Conservation (phyloP, 2,797 vertebrate species). For the Urophycis tenuis region DNA sequence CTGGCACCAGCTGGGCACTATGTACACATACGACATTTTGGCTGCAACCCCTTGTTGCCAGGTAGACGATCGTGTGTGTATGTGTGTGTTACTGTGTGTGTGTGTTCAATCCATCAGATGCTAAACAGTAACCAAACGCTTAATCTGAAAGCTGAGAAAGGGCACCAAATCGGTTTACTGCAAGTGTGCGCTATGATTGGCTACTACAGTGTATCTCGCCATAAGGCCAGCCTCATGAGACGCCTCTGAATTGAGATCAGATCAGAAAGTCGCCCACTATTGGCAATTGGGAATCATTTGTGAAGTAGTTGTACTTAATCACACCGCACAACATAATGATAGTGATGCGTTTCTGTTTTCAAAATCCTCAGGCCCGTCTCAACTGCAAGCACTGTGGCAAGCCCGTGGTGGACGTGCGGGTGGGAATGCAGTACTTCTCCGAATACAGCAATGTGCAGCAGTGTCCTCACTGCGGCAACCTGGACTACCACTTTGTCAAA, state of each 20-base stretch:
- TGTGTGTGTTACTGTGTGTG: background rate
- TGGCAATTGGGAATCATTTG: background rate
- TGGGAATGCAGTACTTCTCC: conserved; percentile 99
- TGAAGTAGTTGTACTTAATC: background rate
- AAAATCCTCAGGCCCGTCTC: conserved; percentile 83
- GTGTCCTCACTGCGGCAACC: conserved; percentile 98
- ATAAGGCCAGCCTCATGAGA: background rate
- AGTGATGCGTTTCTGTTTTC: background rate
- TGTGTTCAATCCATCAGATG: background rate
- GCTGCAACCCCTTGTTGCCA: conserved; percentile 98
- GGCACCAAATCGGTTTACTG: background rate
- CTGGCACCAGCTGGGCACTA: conserved; percentile 98
- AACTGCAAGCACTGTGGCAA: conserved; percentile 99
- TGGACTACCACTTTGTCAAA: conserved; percentile 99
- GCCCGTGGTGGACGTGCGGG: conserved; percentile 94
- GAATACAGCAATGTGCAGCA: conserved; percentile 99
- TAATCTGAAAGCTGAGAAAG: background rate
- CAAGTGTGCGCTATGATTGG: background rate
- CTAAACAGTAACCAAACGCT: background rate
- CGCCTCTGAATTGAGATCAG: background rate
- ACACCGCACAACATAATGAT: background rate
- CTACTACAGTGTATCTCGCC: background rate
- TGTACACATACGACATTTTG: conserved; percentile 99
- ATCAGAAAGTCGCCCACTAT: background rate
- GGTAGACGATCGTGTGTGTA: conserved; percentile 64